Conservation (phyloP, 2,797 vertebrate genomes). For the Phalloptychus januarius region DNA sequence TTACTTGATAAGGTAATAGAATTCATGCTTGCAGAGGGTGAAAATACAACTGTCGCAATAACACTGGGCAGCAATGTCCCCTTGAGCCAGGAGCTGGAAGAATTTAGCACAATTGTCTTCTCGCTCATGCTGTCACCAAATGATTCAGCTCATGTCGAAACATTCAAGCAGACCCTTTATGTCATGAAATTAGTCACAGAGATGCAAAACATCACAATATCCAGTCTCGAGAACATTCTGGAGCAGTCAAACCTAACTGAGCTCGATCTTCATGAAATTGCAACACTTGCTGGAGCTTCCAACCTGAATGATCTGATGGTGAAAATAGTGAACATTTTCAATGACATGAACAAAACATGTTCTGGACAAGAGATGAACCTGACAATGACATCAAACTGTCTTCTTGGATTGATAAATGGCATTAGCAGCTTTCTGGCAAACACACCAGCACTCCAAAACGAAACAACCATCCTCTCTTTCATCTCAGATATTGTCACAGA, state of each 20-base stretch:
- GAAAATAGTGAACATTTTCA: conserved; percentile 49
- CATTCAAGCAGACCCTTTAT: conserved; percentile 55
- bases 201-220: conserved; percentile 56
- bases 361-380: conserved; percentile 50
- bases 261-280: conserved; percentile 63
- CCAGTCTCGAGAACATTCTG: conserved; percentile 64
- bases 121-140: conserved; percentile 60
- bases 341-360: conserved; percentile 59
- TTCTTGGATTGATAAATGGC: conserved; percentile 55
- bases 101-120: conserved; percentile 56
- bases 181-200: conserved; percentile 64
- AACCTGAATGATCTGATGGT: conserved; percentile 55
- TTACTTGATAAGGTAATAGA: conserved; percentile 63
- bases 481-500: conserved; percentile 58
- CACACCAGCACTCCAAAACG: conserved; percentile 49
- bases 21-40: conserved; percentile 33
- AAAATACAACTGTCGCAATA: conserved; percentile 40
- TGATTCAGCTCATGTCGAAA: conserved; percentile 45
- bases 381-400: conserved; percentile 57
- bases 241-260: conserved; percentile 72
- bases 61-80: conserved; percentile 13
- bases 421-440: conserved; percentile 57
- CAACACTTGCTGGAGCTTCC: conserved; percentile 43
- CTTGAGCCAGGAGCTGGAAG: conserved; percentile 39
- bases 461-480: conserved; percentile 60